These are phyloP conservation scores for Leptobrachium ailaonicum DNA, from an alignment of 2,113 vertebrate species.

Conservation along the genomic window DNA sequence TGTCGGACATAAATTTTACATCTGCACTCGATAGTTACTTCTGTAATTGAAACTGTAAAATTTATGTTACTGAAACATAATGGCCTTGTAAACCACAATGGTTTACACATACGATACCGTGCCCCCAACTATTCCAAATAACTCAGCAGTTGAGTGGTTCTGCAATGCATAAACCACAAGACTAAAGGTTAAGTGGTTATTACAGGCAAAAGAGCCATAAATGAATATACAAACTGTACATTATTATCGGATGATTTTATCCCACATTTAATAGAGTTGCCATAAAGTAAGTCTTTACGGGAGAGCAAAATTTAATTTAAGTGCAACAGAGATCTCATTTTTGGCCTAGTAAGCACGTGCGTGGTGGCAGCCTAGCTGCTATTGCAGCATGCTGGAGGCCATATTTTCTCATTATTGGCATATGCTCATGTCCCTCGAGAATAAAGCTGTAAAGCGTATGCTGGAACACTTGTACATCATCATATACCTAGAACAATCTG, in stretches of 20 bases:
- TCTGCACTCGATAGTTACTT: slow-evolving; percentile 39
- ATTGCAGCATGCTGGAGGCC: too few relatives aligned
- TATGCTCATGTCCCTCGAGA: too few relatives aligned
- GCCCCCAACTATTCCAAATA: slow-evolving; percentile 28
- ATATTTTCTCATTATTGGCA: too few relatives aligned
- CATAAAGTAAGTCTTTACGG: neutral
- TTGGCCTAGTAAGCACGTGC: too few relatives aligned
- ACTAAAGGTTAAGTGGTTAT: slow-evolving; percentile 45
- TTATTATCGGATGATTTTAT: slow-evolving; percentile 1
- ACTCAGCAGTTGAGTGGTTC: slow-evolving; percentile 33
- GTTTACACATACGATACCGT: slow-evolving; percentile 32
- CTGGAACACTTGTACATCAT: too few relatives aligned
- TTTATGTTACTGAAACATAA: slow-evolving; percentile 14
- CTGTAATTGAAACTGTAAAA: slow-evolving; percentile 19
- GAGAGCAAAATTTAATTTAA: neutral
- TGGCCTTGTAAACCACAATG: slow-evolving; percentile 36
- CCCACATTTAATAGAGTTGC: slow-evolving; percentile 10
- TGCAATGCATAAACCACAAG: slow-evolving; percentile 35
- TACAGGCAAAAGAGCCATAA: slow-evolving; percentile 33
- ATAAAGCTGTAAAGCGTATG: too few relatives aligned
- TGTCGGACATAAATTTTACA: slow-evolving; percentile 28
- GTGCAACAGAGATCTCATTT: neutral
- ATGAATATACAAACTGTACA: slow-evolving; percentile 9
- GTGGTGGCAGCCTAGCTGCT: too few relatives aligned
- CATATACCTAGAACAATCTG: too few relatives aligned